phyloP scores from a whole-genome alignment of 2,113 vertebrate species.

The Ploceus nigricollis region DNA sequence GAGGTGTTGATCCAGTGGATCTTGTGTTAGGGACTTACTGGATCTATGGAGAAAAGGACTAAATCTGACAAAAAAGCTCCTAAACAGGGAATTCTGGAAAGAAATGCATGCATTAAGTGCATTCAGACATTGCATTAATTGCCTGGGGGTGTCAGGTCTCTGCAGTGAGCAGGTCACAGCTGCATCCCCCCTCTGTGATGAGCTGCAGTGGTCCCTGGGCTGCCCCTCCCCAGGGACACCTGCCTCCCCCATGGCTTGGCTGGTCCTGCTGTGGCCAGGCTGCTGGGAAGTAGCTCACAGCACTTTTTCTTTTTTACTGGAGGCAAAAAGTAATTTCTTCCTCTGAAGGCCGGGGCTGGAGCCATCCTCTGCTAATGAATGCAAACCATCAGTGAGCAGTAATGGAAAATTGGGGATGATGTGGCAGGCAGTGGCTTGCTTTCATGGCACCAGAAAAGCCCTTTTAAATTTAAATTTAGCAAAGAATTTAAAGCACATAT shows the following conservation, averaged over 20 bases:
- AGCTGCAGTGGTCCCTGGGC: background rate
- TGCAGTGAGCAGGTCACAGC: background rate
- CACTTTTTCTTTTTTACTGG: background rate
- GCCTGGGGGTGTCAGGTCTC: background rate
- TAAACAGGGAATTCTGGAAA: background rate
- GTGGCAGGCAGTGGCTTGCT: conserved; percentile 16
- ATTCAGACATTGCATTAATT: rapidly evolving
- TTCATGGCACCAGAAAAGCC: background rate
- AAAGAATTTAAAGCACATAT: conserved; percentile 42
- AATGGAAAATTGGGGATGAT: background rate
- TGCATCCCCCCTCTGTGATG: background rate
- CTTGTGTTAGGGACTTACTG: background rate
- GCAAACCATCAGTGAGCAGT: background rate
- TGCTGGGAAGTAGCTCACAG: background rate
- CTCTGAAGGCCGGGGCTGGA: background rate
- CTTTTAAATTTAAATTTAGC: conserved; percentile 2
- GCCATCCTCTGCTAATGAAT: background rate
- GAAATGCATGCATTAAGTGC: background rate
- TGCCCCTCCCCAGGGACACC: background rate
- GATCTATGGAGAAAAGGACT: background rate
- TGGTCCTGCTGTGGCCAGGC: rapidly evolving
- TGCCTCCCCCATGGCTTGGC: background rate
- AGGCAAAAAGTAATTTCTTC: background rate
- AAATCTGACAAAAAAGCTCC: background rate
- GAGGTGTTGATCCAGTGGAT: rapidly evolving